Evolutionary conservation across 2,797 vertebrate species (phyloP), one percentile per base, ranked within the genome.

Genomic region (Acropternis orthonyx): DNA sequence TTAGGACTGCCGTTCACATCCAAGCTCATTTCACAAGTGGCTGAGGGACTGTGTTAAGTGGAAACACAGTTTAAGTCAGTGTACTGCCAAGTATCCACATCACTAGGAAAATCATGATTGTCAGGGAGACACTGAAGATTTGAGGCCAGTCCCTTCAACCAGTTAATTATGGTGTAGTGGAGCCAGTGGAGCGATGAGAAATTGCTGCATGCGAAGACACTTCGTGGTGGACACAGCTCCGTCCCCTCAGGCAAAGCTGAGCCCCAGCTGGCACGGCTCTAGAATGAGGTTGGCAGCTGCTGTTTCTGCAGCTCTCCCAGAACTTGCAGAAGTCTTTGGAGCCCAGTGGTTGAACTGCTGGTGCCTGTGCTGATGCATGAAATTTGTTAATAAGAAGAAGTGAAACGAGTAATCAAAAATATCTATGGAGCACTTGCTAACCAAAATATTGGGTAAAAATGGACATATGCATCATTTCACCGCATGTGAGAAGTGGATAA

Each of bases 11-110:
- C 41, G 20, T 71, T 80, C 52, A 54, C 37, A 91, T 93, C 72
- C 71, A 73, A 71, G 36, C 79, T 93, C 14, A 83, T 95, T 94
- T 94, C 86, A 65, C 77, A 71, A 74, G 61, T 77, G 81, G 65
- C 49, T 91, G 80, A 58, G 44, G 34, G 59, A 62, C 93, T 82
- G 76, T 66, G 52, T 83, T 95, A 88, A n/a, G n/a, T n/a, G n/a
- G n/a, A n/a, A n/a, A n/a, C n/a, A n/a, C n/a, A n/a, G n/a, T n/a
- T n/a, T 30, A 48, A 83, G 55, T 69, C 52, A 22, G 48, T 66
- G 63, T 88, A 41, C 63, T 94, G 88, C 84, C 92, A 86, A 76
- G 41, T 82, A 24, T 81, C 58, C 73, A 44, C 59, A 44, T 76
- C 44, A 18, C 44, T 52, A 56, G 41, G 44, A 92, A 93, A 91